A percentile compares a stretch with the other conserved stretches of the same genome.
Conservation (phyloP, 2,888 invertebrate genomes). For the Oxytorus armatus region DNA sequence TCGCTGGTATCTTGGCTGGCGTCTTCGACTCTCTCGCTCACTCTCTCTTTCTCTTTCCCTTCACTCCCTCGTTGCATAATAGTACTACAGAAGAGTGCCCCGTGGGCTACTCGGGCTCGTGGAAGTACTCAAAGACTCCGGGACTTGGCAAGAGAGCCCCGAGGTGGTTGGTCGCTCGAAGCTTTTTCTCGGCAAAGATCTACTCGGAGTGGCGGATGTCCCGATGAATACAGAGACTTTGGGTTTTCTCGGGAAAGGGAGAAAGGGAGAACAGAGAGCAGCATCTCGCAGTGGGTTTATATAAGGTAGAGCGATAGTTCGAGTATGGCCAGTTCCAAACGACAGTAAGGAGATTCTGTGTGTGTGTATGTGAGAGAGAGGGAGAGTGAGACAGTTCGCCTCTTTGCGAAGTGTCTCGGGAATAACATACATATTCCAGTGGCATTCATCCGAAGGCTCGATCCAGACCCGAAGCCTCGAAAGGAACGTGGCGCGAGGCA, state of each 20-base stretch:
- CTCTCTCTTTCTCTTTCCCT: slow-evolving; percentile 10
- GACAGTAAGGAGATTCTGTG: slow-evolving; percentile 5
- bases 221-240: slow-evolving; percentile 58
- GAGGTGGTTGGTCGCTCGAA: slow-evolving; percentile 50
- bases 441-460: slow-evolving; percentile 69
- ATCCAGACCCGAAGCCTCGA: slow-evolving; percentile 63
- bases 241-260: slow-evolving; percentile 10
- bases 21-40: slow-evolving; percentile 17
- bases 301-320: neutral
- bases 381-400: slow-evolving; percentile 38
- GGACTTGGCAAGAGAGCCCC: slow-evolving; percentile 50
- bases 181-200: slow-evolving; percentile 38
- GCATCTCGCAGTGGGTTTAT: slow-evolving; percentile 1
- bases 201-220: slow-evolving; percentile 50
- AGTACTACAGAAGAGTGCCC: slow-evolving; percentile 12
- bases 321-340: slow-evolving; percentile 7
- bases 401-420: slow-evolving; percentile 63
- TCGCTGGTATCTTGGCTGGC: slow-evolving; percentile 51
- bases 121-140: slow-evolving; percentile 50
- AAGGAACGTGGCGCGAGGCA: slow-evolving; percentile 31
- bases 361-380: slow-evolving; percentile 25
- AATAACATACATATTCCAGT: slow-evolving; percentile 76
- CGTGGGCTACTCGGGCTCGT: slow-evolving; percentile 51
- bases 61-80: neutral
- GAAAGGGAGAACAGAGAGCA: neutral